These are phyloP conservation scores for Epinephelus coioides DNA, from an alignment of 2,797 vertebrate species.

Conservation along the genomic window DNA sequence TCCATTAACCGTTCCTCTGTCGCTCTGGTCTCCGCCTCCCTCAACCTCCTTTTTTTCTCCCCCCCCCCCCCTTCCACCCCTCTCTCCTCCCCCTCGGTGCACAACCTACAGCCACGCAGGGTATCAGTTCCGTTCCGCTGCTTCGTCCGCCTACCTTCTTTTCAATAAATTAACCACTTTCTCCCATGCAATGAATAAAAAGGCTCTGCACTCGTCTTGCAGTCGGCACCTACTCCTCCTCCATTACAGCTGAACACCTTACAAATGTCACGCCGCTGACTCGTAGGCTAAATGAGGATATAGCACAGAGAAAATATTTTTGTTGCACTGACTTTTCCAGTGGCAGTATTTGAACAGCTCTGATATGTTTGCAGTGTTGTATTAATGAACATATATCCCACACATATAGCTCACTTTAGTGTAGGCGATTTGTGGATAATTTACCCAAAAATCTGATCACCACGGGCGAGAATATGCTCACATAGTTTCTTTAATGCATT, in stretches of 20 bases:
- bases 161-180: conserved; percentile 88
- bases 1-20: conserved; percentile 95
- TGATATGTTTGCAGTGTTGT: conserved; percentile 49
- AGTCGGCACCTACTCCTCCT: conserved; percentile 81
- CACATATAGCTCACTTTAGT: conserved; percentile 14
- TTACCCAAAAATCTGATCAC: conserved; percentile 21
- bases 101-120: conserved; percentile 83
- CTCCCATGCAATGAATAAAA: conserved; percentile 83
- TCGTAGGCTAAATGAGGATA: conserved; percentile 78
- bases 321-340: conserved; percentile 67
- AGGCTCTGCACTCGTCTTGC: conserved; percentile 62
- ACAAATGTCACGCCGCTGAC: conserved; percentile 78
- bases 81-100: conserved; percentile 70
- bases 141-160: conserved; percentile 85
- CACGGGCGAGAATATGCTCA: neutral
- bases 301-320: conserved; percentile 73
- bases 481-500: conserved; percentile 27
- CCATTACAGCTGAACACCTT: conserved; percentile 81
- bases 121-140: conserved; percentile 87
- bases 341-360: conserved; percentile 66
- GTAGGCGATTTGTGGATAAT: conserved; percentile 48
- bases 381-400: conserved; percentile 57
- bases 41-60: conserved; percentile 67
- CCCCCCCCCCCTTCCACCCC: conserved; percentile 11
- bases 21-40: conserved; percentile 84